phyloP scores from a whole-genome alignment of 2,888 invertebrate genomes.

The Luperina nickerlii region DNA sequence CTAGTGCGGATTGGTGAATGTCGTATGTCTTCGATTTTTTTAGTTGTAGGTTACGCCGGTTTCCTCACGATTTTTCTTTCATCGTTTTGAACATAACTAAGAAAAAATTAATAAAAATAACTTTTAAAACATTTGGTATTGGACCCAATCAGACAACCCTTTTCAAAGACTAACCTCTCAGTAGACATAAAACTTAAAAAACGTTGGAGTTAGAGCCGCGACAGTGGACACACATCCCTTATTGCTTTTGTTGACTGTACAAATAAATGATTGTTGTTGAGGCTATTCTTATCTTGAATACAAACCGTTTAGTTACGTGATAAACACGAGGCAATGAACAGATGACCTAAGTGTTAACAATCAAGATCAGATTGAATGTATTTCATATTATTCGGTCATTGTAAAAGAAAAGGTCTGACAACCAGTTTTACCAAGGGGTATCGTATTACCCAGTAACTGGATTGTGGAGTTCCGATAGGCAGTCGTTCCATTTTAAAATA shows the following conservation, averaged over 20 bases:
- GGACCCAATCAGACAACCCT: neutral
- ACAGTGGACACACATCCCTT: neutral
- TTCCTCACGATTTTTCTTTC: too few species aligned
- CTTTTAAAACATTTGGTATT: neutral
- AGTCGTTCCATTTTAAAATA: neutral
- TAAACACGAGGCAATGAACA: conserved; percentile 13
- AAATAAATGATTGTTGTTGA: neutral
- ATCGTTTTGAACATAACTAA: neutral
- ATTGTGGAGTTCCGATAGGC: neutral
- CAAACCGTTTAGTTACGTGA: conserved; percentile 13
- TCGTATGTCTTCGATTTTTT: too few species aligned
- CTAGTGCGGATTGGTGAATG: too few species aligned
- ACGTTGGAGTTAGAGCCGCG: neutral
- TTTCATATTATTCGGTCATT: neutral
- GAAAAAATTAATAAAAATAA: neutral
- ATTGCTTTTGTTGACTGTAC: conserved; percentile 13
- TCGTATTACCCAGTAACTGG: neutral
- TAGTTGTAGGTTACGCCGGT: too few species aligned
- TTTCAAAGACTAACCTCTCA: neutral
- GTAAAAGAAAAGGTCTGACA: neutral
- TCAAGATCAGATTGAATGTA: conserved; percentile 1
- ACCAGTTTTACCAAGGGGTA: neutral
- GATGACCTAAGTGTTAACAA: conserved; percentile 11
- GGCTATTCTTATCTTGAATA: conserved; percentile 21
- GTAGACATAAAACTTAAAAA: neutral